Base-by-base conservation (phyloP, 1,140 invertebrate species). In the Pristionchus pacificus region DNA sequence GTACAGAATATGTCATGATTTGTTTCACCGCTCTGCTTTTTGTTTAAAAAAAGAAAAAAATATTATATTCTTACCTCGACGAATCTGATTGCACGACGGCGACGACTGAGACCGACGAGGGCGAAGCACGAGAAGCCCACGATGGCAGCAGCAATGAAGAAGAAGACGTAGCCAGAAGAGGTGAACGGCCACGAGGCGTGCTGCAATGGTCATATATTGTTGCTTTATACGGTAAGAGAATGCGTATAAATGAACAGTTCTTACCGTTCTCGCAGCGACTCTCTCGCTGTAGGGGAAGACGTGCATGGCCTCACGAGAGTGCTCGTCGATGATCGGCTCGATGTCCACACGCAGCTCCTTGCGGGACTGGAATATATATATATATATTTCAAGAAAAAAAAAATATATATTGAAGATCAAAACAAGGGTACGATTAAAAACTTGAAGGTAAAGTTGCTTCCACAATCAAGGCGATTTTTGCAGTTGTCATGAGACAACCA, bases 141-240 rank as follows among this genome's bases (percentile, higher is more conserved):
- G 78, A 96, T 91, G 68, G 93, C 93, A 71, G 85, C 79, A 60
- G 83, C 76, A 67, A 70, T 75, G 31, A 75, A 74, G 61, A 76
- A 66, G n/a, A 77, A 66, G 14, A 73, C 68, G 57, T 49, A 49
- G 38, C 38, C 38, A 49, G 38, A 49, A 19, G 38, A 6, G 19
- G 38, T 49, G 38, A 49, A 49, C 19, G 38, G 38, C 38, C 38
- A 49, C 38, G 19, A 49, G 38, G 38, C 19, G 38, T 19, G 6
- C 38, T 6, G 19, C 38, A 10, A 10, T 19, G 6, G 38, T 6
- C 19, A 49, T 19, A 49, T 19, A 19, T 49, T 19, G 38, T 49
- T 49, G 38, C 19, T 10, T 6, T 6, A 10, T 49, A 49, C 38
- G 38, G 38, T 49, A 10, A 49, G 6, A 49, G 38, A 49, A 10